Evolutionary conservation across 2,113 vertebrate species (phyloP).

Genomic region (Carlito syrichta): DNA sequence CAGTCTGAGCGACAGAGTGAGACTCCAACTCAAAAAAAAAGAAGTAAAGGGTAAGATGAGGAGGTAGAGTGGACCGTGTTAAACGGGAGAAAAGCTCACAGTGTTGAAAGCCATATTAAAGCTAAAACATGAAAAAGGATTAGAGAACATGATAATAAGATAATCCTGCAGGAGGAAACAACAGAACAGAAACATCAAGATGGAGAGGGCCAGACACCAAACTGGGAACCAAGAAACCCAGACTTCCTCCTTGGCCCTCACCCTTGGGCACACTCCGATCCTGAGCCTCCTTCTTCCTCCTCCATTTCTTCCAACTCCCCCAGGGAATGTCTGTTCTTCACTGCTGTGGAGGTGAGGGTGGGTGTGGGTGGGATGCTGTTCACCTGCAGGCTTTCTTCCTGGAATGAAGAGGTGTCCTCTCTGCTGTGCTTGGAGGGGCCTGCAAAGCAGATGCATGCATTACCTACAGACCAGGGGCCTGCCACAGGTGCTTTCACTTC

Average conservation of each 20-base stretch:
- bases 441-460: not conserved
- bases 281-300: constrained; percentile 68
- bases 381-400: constrained; percentile 67
- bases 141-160: not conserved
- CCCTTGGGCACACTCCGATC: constrained; percentile 77
- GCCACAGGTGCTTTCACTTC: not conserved
- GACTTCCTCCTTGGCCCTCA: constrained; percentile 22
- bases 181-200: not conserved
- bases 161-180: not conserved
- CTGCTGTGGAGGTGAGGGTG: constrained; percentile 83
- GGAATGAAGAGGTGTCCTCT: not conserved
- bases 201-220: not conserved
- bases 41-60: not conserved
- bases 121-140: not conserved
- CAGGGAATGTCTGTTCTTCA: constrained; percentile 55
- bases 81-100: not conserved
- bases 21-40: too few relatives aligned
- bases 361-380: constrained; percentile 72
- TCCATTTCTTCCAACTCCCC: not conserved
- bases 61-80: not conserved
- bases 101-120: not conserved
- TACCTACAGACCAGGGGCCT: not conserved
- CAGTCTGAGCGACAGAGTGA: too few relatives aligned
- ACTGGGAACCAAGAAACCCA: too few relatives aligned
- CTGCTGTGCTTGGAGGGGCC: not conserved